Conservation (phyloP, 2,113 vertebrate genomes). For the Pollachius pollachius region DNA sequence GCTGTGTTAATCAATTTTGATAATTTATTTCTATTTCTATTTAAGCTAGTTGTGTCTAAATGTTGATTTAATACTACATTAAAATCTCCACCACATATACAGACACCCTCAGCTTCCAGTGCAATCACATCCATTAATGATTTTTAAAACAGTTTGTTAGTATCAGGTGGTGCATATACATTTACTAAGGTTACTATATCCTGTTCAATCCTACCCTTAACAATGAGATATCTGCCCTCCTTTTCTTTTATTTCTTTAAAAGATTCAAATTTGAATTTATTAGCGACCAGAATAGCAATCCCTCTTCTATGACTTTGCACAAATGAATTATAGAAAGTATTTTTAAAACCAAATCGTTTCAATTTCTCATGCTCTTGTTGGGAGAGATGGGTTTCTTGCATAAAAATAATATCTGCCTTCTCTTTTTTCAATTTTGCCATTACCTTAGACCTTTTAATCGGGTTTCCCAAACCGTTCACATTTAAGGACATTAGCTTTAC, state of each 20-base stretch:
- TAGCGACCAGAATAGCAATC: not conserved
- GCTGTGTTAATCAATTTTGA: not conserved
- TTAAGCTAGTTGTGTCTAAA: not conserved
- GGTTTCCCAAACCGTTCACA: not conserved
- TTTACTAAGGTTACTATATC: not conserved
- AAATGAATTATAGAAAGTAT: not conserved
- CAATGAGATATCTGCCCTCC: not conserved
- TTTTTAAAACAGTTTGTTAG: not conserved
- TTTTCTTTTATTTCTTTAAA: not conserved
- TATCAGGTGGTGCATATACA: not conserved
- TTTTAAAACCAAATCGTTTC: constrained; percentile 1
- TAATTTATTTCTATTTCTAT: not conserved
- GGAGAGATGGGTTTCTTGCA: not conserved
- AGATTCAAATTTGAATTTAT: not conserved
- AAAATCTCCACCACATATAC: not conserved
- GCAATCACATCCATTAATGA: not conserved
- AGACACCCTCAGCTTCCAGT: not conserved
- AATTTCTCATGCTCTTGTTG: not conserved
- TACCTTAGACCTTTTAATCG: not conserved
- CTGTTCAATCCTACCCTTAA: not conserved
- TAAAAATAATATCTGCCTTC: not conserved
- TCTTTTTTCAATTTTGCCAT: not conserved
- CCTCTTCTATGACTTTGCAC: too few species aligned
- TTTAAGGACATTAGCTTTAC: not conserved
- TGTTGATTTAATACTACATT: not conserved